These are phyloP conservation scores for Petroica traversi DNA, from an alignment of 2,113 vertebrate genomes.

Conservation along the genomic window DNA sequence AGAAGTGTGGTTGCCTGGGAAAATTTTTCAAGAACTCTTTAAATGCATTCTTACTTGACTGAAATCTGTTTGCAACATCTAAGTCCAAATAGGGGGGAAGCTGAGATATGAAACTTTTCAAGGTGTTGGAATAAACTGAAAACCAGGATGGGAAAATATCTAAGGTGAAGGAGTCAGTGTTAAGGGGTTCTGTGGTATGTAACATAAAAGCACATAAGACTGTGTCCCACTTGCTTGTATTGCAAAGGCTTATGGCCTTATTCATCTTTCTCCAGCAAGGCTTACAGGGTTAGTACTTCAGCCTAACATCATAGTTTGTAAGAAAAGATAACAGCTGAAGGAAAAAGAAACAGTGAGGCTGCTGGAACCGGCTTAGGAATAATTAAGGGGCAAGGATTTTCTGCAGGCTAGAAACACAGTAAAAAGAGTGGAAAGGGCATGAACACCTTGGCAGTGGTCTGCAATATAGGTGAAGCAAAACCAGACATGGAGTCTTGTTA, in stretches of 20 bases:
- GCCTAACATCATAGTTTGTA: not conserved
- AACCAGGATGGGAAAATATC: not conserved
- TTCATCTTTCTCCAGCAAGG: not conserved
- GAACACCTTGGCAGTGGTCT: not conserved
- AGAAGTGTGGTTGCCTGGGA: not conserved
- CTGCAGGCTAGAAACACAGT: not conserved
- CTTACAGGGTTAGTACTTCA: not conserved
- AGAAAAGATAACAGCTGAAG: not conserved
- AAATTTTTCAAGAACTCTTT: not conserved
- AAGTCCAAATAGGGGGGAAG: not conserved
- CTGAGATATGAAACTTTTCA: not conserved
- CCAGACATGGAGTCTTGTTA: not conserved
- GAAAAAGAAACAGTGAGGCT: not conserved
- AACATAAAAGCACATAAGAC: not conserved
- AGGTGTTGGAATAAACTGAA: not conserved
- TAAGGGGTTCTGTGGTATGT: not conserved
- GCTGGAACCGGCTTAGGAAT: not conserved
- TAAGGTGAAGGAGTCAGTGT: not conserved
- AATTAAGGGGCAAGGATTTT: not conserved
- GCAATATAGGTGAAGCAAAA: not conserved
- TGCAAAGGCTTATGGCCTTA: not conserved
- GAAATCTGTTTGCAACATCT: not conserved
- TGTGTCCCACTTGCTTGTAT: fast-evolving
- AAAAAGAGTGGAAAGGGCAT: not conserved
- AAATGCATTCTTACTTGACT: not conserved